Evolutionary conservation across 2,888 invertebrate species (phyloP).

Genomic region (Argyra leucocephala): DNA sequence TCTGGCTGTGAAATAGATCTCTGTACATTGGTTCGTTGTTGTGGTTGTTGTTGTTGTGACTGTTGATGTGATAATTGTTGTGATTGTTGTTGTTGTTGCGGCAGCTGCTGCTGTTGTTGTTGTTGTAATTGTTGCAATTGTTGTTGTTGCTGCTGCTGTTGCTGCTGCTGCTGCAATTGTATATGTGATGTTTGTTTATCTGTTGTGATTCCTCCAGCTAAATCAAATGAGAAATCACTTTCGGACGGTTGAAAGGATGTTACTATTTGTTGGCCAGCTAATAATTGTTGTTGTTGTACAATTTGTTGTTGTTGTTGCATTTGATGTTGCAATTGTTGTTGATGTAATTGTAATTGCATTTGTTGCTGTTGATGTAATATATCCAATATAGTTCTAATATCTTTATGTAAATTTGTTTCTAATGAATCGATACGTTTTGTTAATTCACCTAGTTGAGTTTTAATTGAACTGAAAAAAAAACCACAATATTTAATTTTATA

Average conservation of each 20-base stretch:
- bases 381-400: constrained; percentile 32
- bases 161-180: constrained; percentile 22
- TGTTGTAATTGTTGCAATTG: constrained; percentile 22
- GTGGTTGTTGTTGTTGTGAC: constrained; percentile 22
- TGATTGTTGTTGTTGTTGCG: constrained; percentile 21
- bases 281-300: constrained; percentile 26
- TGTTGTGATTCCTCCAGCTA: constrained; percentile 23
- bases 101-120: constrained; percentile 21
- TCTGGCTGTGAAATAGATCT: constrained; percentile 33
- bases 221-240: constrained; percentile 34
- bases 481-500: background rate
- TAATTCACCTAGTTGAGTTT: constrained; percentile 30
- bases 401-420: constrained; percentile 31
- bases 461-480: constrained; percentile 26
- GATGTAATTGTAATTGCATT: constrained; percentile 28
- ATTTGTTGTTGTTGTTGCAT: constrained; percentile 27
- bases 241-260: constrained; percentile 34
- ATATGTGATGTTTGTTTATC: constrained; percentile 24
- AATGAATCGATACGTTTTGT: constrained; percentile 30
- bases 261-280: constrained; percentile 27
- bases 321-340: constrained; percentile 28
- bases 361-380: constrained; percentile 32
- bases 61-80: constrained; percentile 19
- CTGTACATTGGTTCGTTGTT: constrained; percentile 31
- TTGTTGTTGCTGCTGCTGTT: constrained; percentile 18